Evolutionary conservation across 2,888 invertebrate species (phyloP).

Genomic region (Synergus umbraculus): DNA sequence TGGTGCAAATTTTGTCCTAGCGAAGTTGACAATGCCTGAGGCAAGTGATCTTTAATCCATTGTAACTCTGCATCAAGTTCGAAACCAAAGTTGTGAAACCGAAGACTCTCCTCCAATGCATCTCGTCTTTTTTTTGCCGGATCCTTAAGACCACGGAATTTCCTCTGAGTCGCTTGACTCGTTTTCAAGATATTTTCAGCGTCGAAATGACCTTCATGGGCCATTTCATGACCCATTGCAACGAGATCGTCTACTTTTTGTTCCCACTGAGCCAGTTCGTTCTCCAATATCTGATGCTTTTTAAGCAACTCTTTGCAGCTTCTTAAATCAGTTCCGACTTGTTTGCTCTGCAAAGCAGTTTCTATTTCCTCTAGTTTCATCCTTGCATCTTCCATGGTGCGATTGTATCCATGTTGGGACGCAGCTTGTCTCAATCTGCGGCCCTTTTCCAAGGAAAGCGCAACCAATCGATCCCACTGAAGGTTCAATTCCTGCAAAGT

Average conservation of each 20-base stretch:
- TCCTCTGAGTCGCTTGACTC: slow-evolving; percentile 85
- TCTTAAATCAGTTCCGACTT: slow-evolving; percentile 92
- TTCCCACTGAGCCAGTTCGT: slow-evolving; percentile 91
- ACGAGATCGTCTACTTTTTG: slow-evolving; percentile 88
- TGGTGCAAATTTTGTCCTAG: slow-evolving; percentile 93
- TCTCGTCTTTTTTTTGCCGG: slow-evolving; percentile 86
- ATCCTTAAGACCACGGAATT: slow-evolving; percentile 85
- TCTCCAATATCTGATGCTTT: slow-evolving; percentile 92
- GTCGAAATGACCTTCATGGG: slow-evolving; percentile 96
- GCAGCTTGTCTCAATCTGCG: slow-evolving; percentile 92
- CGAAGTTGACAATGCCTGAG: slow-evolving; percentile 86
- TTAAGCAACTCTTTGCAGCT: slow-evolving; percentile 94
- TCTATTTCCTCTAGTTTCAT: slow-evolving; percentile 92
- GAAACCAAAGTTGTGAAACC: slow-evolving; percentile 95
- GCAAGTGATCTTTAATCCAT: slow-evolving; percentile 95
- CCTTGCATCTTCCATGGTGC: slow-evolving; percentile 93
- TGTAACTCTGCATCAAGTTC: slow-evolving; percentile 95
- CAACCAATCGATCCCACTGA: slow-evolving; percentile 87
- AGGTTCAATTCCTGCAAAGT: slow-evolving; percentile 85
- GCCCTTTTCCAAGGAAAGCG: slow-evolving; percentile 84
- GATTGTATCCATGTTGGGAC: slow-evolving; percentile 87
- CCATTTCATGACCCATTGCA: slow-evolving; percentile 91
- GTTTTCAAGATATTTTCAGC: slow-evolving; percentile 90
- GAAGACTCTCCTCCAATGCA: slow-evolving; percentile 89
- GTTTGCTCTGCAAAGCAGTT: slow-evolving; percentile 86